Evolutionary conservation across 2,888 invertebrate species (phyloP).

Genomic region (Acanthococcus lagerstroemiae): DNA sequence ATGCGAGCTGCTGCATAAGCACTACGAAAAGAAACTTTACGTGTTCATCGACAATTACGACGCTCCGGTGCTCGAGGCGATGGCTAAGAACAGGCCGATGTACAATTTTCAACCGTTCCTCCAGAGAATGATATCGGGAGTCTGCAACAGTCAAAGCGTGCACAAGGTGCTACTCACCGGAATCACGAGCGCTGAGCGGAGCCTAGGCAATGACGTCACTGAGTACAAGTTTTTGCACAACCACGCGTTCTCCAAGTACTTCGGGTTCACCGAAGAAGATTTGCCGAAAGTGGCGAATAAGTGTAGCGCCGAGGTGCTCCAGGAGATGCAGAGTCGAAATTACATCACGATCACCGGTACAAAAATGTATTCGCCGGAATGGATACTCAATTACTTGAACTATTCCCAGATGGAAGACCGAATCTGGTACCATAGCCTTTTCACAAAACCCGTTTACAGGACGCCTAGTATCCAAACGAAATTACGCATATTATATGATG

Average conservation of each 20-base stretch:
- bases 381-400: neutral
- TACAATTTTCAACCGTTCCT: neutral
- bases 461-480: neutral
- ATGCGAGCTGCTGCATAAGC: neutral
- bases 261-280: neutral
- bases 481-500: neutral
- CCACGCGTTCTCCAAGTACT: neutral
- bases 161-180: neutral
- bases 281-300: neutral
- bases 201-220: neutral
- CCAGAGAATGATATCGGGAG: neutral
- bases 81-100: neutral
- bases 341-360: neutral
- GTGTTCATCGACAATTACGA: slow-evolving; percentile 3
- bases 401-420: neutral
- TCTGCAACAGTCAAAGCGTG: neutral
- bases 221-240: neutral
- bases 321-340: neutral
- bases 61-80: neutral
- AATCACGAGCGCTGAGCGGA: neutral
- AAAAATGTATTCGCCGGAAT: neutral
- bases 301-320: neutral
- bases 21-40: neutral
- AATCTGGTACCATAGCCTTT: neutral
- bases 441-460: neutral